Evolutionary conservation across 2,113 vertebrate genomes (phyloP).

Genomic region (Aptenodytes forsteri): DNA sequence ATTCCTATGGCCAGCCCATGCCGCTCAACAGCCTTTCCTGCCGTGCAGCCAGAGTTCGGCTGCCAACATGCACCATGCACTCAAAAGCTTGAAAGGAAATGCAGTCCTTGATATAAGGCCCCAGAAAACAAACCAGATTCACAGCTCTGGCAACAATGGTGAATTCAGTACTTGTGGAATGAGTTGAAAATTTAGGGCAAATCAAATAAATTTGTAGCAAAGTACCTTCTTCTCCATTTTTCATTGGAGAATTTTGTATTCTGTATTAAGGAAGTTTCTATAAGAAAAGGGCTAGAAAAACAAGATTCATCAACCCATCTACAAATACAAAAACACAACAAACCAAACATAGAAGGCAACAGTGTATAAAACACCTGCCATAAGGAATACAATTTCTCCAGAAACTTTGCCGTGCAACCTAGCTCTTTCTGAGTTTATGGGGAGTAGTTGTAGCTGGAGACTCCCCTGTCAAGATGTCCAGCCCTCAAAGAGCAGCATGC

Average conservation of each 20-base stretch:
- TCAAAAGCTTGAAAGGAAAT: neutral
- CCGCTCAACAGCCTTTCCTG: neutral
- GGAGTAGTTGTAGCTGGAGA: neutral
- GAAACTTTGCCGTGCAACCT: neutral
- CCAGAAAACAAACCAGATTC: neutral
- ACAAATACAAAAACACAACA: neutral
- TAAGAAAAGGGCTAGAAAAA: neutral
- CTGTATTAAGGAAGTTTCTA: neutral
- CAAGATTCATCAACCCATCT: neutral
- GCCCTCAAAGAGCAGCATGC: neutral
- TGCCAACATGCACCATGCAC: neutral
- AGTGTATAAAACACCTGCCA: neutral
- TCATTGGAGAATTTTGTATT: fast-evolving
- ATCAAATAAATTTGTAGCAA: neutral
- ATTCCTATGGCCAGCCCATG: fast-evolving
- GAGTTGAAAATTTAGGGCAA: neutral
- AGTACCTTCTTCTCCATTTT: neutral
- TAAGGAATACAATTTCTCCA: neutral
- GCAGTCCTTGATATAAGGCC: neutral
- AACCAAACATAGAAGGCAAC: neutral
- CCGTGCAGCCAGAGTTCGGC: no score
- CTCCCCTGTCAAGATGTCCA: no score
- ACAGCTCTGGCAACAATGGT: fast-evolving
- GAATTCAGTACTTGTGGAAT: neutral
- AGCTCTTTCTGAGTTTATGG: neutral